Evolutionary conservation across 2,888 invertebrate genomes (phyloP).

Genomic region (Abrostola triplasia): DNA sequence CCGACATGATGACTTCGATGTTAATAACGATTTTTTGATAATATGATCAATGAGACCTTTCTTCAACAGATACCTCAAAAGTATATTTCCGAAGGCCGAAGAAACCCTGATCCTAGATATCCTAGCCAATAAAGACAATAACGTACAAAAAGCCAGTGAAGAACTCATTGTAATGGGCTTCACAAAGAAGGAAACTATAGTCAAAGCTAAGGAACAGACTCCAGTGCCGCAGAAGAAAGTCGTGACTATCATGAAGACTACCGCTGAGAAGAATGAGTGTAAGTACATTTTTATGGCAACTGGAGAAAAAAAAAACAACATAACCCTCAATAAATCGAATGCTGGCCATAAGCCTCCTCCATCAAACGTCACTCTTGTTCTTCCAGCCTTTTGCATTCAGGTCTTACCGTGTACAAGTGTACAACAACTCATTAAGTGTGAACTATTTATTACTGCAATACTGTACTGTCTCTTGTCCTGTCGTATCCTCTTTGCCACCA

Average conservation of each 20-base stretch:
- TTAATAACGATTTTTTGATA: no score
- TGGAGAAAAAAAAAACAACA: no score
- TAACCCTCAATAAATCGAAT: no score
- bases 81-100: conserved; percentile 96
- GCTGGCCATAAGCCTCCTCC: no score
- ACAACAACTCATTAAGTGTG: no score
- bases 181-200: conserved; percentile 91
- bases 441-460: no score
- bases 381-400: no score
- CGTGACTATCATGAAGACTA: conserved; percentile 90
- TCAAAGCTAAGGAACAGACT: conserved; percentile 66
- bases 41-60: background rate
- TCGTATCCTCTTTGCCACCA: no score
- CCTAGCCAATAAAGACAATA: conserved; percentile 95
- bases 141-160: conserved; percentile 96
- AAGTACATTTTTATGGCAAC: conserved; percentile 59
- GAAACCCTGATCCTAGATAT: conserved; percentile 95
- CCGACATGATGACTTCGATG: no score
- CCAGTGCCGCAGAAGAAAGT: conserved; percentile 83
- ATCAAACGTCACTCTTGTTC: no score
- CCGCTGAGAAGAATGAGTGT: conserved; percentile 92
- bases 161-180: conserved; percentile 94
- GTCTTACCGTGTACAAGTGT: no score
- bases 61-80: conserved; percentile 95
- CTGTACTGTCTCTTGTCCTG: no score